Evolutionary conservation across 1,140 invertebrate species (phyloP), one percentile per base, ranked within the genome.

Genomic region (Rhagoletis zephyria): DNA sequence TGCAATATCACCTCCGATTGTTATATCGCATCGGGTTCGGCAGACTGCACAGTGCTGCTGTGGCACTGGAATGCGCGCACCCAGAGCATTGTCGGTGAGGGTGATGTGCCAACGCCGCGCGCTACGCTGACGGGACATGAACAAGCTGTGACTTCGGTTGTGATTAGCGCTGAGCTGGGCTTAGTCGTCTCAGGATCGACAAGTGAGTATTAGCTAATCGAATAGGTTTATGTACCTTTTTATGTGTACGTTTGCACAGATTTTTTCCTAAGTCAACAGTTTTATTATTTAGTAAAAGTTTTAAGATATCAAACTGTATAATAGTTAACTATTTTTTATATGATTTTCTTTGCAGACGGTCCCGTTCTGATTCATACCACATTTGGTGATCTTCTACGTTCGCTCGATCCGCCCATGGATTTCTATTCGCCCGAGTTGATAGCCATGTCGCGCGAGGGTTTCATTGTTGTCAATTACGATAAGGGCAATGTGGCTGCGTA

Each of bases 51-150:
- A 0, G 97, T 99, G 7, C 94, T 99, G 70, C 94, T 99, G 4
- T 99, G 99, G 99, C 98, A 99, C 90, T 99, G 99, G 98, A 99
- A 97, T 91, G 98, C 98, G 0, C 95, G 98, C 77, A 97, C 97
- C 65, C 98, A 98, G 93, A 97, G 97, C 77, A 98, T 99, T 90
- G 97, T 99, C 61, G 98, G 98, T 4, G 98, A 99, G 93, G 97
- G 97, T 14, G 97, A 99, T 91, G 95, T 96, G 74, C 98, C 98
- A 1, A 98, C 98, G 51, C 99, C 99, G 1, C 95, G 98, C 88
- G 98, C 98, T 2, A 99, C 98, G 2, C 94, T 99, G 0, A 99
- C 98, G 0, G 99, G 99, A 1, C 99, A 99, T 93, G 97, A 99
- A 91, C 96, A 98, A 90, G 96, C 98, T 70, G 97, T 99, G 67